Conservation (phyloP, 2,888 invertebrate species). For the Epirrhoe alternata region DNA sequence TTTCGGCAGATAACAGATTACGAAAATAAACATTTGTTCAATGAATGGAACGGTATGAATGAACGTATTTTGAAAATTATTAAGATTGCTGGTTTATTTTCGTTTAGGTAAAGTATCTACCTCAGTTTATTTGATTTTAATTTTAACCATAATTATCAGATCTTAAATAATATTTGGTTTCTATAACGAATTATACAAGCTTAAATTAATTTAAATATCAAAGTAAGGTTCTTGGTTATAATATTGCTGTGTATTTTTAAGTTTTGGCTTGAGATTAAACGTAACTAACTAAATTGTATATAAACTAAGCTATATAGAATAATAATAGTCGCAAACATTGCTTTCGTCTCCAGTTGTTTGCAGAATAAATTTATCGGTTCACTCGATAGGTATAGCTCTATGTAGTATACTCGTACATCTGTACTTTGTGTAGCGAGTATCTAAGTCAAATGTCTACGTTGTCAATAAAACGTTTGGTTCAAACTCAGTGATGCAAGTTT, state of each 20-base stretch:
- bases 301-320: background rate
- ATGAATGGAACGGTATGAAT: constrained; percentile 10
- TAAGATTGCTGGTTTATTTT: background rate
- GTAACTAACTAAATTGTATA: background rate
- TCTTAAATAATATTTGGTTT: background rate
- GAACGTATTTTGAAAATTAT: background rate
- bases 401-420: background rate
- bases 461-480: background rate
- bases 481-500: background rate
- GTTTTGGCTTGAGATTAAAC: background rate
- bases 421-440: background rate
- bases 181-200: background rate
- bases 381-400: background rate
- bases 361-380: constrained; percentile 1
- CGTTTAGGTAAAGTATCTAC: background rate
- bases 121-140: background rate
- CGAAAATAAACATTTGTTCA: constrained; percentile 21
- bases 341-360: background rate
- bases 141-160: background rate
- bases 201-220: background rate
- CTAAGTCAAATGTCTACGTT: background rate
- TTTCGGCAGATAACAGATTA: constrained; percentile 12
- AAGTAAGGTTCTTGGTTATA: background rate
- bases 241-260: background rate
- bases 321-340: background rate